Conservation (phyloP, 2,888 invertebrate species). For the Celastrina argiolus region DNA sequence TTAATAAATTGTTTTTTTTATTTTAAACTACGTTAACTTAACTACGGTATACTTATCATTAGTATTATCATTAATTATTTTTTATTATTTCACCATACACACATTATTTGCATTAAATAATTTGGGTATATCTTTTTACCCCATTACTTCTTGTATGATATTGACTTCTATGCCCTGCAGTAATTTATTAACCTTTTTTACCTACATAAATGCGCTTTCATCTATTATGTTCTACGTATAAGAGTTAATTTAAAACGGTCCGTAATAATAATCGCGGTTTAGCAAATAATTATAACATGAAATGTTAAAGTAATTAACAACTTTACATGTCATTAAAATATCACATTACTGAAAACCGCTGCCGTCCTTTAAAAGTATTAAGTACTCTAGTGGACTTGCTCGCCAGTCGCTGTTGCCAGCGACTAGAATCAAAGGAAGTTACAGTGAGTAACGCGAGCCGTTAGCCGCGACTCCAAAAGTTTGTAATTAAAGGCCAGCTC, state of each 20-base stretch:
- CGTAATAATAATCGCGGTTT: not conserved
- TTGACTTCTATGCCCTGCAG: too few relatives aligned
- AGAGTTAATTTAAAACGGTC: not conserved
- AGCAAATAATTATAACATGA: not conserved
- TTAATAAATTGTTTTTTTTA: too few relatives aligned
- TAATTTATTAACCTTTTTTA: too few relatives aligned
- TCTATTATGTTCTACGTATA: not conserved
- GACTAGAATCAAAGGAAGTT: slow-evolving; percentile 46
- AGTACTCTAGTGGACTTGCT: slow-evolving; percentile 8
- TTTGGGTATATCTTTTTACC: too few relatives aligned
- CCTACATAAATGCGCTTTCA: not conserved
- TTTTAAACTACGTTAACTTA: too few relatives aligned
- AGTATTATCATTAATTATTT: not conserved
- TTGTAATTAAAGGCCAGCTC: slow-evolving; percentile 60
- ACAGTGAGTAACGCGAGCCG: slow-evolving; percentile 52
- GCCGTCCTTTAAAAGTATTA: slow-evolving; percentile 1
- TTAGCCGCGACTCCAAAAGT: slow-evolving; percentile 57
- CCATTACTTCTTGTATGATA: too few relatives aligned
- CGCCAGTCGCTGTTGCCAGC: slow-evolving; percentile 8
- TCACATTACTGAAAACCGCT: slow-evolving; percentile 8
- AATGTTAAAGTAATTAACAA: not conserved
- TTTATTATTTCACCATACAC: not conserved
- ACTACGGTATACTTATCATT: too few relatives aligned
- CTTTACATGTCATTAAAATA: slow-evolving; percentile 11
- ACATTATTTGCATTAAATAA: too few relatives aligned